phyloP scores from a whole-genome alignment of 2,797 vertebrate species.

The Gymnodraco acuticeps region DNA sequence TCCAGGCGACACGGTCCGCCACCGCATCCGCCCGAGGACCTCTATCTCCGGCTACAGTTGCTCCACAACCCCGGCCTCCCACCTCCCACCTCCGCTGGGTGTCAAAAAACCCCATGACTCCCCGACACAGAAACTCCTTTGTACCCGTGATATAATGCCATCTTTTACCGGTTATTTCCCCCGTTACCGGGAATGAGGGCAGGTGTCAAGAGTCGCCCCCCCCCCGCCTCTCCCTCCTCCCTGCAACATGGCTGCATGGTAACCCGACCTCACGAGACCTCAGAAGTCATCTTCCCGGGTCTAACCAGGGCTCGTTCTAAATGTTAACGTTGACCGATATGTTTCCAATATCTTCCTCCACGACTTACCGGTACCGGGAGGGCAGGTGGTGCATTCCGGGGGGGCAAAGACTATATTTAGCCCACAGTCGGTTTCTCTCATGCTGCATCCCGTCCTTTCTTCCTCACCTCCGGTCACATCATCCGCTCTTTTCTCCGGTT shows the following conservation, averaged over 20 bases:
- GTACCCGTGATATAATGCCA: not conserved
- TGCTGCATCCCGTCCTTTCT: not conserved
- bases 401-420: slow-evolving; percentile 76
- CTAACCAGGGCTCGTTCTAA: slow-evolving; percentile 23
- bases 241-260: slow-evolving; percentile 77
- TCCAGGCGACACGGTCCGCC: slow-evolving; percentile 66
- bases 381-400: slow-evolving; percentile 78
- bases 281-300: slow-evolving; percentile 75
- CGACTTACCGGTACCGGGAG: slow-evolving; percentile 76
- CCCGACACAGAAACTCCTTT: slow-evolving; percentile 27
- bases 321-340: not conserved
- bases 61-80: not conserved
- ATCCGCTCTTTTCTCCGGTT: not conserved
- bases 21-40: slow-evolving; percentile 43
- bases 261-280: slow-evolving; percentile 79
- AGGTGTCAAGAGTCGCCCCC: slow-evolving; percentile 72
- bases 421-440: slow-evolving; percentile 31
- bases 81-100: slow-evolving; percentile 27
- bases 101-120: slow-evolving; percentile 47
- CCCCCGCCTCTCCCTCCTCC: not conserved
- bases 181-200: slow-evolving; percentile 62
- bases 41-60: slow-evolving; percentile 33
- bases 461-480: not conserved
- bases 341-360: slow-evolving; percentile 19
- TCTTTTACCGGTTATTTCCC: slow-evolving; percentile 1